Evolutionary conservation across 2,113 vertebrate genomes (phyloP).

Genomic region (Eleginops maclovinus): DNA sequence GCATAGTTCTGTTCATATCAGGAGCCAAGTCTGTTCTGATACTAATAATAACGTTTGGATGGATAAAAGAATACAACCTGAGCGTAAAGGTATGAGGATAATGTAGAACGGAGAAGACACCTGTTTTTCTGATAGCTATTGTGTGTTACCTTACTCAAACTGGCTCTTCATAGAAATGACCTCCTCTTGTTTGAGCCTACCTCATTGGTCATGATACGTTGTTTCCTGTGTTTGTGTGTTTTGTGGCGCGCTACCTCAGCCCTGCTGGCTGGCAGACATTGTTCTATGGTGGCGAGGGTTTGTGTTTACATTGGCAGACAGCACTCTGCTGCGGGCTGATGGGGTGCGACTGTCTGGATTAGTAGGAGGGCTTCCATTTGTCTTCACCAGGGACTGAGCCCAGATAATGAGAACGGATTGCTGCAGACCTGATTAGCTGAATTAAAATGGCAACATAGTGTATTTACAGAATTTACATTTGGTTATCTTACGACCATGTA

Average conservation of each 20-base stretch:
- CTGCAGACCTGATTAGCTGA: constrained; percentile 63
- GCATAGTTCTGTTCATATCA: neutral
- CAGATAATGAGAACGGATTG: constrained; percentile 62
- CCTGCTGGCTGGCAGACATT: constrained; percentile 52
- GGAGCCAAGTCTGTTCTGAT: constrained; percentile 2
- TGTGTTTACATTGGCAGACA: constrained; percentile 73
- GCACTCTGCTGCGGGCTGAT: constrained; percentile 62
- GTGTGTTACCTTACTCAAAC: neutral
- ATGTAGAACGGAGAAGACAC: neutral
- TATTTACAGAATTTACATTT: constrained; percentile 53
- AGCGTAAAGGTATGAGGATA: neutral
- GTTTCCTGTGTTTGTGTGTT: constrained; percentile 30
- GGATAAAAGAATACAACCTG: neutral
- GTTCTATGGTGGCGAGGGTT: constrained; percentile 56
- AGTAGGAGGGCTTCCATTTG: constrained; percentile 64
- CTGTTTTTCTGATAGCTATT: neutral
- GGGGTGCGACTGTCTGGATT: constrained; percentile 68
- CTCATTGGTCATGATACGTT: neutral
- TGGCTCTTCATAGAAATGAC: neutral
- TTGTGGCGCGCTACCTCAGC: constrained; percentile 34
- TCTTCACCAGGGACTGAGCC: constrained; percentile 68
- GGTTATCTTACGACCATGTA: constrained; percentile 20
- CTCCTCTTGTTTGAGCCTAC: neutral
- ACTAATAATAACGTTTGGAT: neutral
- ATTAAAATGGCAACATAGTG: constrained; percentile 53